Evolutionary conservation across 2,113 vertebrate genomes (phyloP), one percentile per base, ranked within the genome.

Genomic region (Hippocampus comes): DNA sequence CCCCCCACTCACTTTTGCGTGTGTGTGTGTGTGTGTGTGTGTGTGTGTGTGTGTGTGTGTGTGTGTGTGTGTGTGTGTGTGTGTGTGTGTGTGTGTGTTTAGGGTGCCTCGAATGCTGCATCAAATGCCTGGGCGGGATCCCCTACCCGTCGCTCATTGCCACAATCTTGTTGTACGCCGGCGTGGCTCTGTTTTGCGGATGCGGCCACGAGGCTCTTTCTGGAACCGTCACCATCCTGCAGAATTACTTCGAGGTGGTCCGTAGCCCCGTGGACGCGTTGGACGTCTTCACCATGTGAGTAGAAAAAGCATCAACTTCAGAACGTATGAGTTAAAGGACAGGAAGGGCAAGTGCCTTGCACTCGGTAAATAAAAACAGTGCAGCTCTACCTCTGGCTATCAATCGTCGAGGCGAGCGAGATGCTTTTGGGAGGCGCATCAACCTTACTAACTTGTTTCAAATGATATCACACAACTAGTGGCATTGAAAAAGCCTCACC

Each of bases 41-140:
- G 30, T 30, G 34, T 34, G 34, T 34, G 5, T 34, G 34, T 38
- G 34, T 7, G 34, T 38, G 34, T 7, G 34, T 70, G 9, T 72
- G 1, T 63, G 2, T 30, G 30, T 30, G 30, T 30, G 30, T 30
- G 30, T 30, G 34, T 34, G 34, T 34, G 5, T 34, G 34, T 38
- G 34, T 7, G 34, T 38, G 34, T 7, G 34, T 6, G 5, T 68
- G 2, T 73, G 63, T 63, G n/a, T 81, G 9, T 34, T 76, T 72
- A 99, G 97, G 97, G 85, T 98, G 97, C 86, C 95, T 98, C 0
- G 97, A 99, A 79, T 99, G 97, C 86, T 99, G 97, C 83, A 95
- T 99, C 88, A 99, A 98, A 92, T 99, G 97, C 86, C 90, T 99
- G 89, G 95, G 96, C n/a, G 97, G 97, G 46, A 98, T 99, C 84